These are phyloP conservation scores for Thumatha senex DNA, from an alignment of 2,888 invertebrate species.

Conservation along the genomic window DNA sequence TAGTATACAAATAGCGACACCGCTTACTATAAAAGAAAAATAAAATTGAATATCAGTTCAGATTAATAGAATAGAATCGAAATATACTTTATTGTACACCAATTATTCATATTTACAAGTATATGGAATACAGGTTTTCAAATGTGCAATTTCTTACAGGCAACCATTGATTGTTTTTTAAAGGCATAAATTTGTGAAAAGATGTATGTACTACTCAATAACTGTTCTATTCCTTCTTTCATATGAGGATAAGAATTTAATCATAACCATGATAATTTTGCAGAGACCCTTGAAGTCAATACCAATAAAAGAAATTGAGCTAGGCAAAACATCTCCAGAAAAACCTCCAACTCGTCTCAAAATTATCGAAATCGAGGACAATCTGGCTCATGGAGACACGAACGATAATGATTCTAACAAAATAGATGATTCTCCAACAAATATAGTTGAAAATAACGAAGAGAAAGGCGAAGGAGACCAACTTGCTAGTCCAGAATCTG, in stretches of 20 bases:
- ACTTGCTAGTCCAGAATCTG: constrained; percentile 48
- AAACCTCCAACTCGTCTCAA: constrained; percentile 57
- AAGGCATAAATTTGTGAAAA: too few species aligned
- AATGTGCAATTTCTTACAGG: too few species aligned
- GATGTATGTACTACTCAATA: too few species aligned
- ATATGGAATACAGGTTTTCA: too few species aligned
- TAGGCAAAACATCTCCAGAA: constrained; percentile 52
- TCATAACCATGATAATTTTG: constrained; percentile 30
- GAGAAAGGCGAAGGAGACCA: constrained; percentile 26
- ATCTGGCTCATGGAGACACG: constrained; percentile 47
- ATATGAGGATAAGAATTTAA: background rate
- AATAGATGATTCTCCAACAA: constrained; percentile 10
- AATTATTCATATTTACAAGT: too few species aligned
- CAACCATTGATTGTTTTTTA: too few species aligned
- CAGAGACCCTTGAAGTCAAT: constrained; percentile 84
- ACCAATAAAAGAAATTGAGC: constrained; percentile 69
- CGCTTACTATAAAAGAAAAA: too few species aligned
- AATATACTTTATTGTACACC: too few species aligned
- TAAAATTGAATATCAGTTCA: too few species aligned
- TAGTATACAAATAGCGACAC: too few species aligned
- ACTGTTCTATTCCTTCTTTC: too few species aligned
- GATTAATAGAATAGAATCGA: too few species aligned
- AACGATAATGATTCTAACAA: constrained; percentile 56
- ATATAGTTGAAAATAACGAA: background rate
- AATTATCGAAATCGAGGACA: constrained; percentile 56